Evolutionary conservation across 2,797 vertebrate species (phyloP).

Genomic region (Chaetodon trifasciatus): DNA sequence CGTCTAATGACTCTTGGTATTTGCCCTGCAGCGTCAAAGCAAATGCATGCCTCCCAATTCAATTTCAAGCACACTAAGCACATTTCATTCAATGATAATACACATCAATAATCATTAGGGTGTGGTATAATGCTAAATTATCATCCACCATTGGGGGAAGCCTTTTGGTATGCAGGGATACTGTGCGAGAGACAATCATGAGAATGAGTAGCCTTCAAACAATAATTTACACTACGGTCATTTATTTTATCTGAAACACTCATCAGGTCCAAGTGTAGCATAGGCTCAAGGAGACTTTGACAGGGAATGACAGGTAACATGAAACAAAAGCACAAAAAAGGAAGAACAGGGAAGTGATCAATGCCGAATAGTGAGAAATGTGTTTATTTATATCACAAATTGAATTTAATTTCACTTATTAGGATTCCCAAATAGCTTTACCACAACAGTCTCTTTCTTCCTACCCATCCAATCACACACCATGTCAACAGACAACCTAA

Average conservation of each 20-base stretch:
- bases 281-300: slow-evolving; percentile 9
- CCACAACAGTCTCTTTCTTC: not conserved
- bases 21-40: slow-evolving; percentile 64
- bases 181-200: not conserved
- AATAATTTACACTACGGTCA: not conserved
- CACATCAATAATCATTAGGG: slow-evolving; percentile 76
- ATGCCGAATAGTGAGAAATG: not conserved
- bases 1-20: slow-evolving; percentile 76
- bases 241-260: not conserved
- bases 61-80: slow-evolving; percentile 78
- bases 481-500: not conserved
- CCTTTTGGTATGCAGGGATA: slow-evolving; percentile 24
- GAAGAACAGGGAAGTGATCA: too few relatives aligned
- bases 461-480: not conserved
- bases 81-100: slow-evolving; percentile 75
- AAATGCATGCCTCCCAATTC: slow-evolving; percentile 71
- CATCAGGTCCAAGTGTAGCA: not conserved
- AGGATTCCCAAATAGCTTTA: too few relatives aligned
- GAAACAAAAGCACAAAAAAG: not conserved
- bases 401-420: not conserved
- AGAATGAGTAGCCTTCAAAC: not conserved
- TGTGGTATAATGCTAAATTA: slow-evolving; percentile 51
- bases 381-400: not conserved
- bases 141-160: slow-evolving; percentile 45
- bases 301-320: not conserved